phyloP scores from a whole-genome alignment of 2,888 invertebrate genomes.

The Cerceris rybyensis region DNA sequence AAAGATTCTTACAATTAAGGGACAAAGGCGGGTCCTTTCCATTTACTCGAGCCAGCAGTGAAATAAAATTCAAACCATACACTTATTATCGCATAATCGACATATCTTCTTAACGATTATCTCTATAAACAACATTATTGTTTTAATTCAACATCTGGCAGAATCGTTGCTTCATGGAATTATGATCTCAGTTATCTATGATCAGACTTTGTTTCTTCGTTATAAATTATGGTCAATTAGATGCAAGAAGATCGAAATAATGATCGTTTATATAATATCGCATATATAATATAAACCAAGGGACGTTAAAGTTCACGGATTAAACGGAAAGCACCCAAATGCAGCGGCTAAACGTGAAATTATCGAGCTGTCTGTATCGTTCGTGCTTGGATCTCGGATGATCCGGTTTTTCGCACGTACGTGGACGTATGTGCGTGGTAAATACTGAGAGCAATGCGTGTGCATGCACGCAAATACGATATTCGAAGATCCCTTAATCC shows the following conservation, averaged over 20 bases:
- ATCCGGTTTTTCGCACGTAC: conserved; percentile 47
- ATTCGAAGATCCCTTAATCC: conserved; percentile 23
- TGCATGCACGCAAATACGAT: conserved; percentile 26
- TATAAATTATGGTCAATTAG: no score
- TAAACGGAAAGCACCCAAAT: conserved; percentile 36
- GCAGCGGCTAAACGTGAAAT: conserved; percentile 15
- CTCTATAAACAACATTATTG: no score
- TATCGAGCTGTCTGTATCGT: conserved; percentile 33
- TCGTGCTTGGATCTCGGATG: conserved; percentile 37
- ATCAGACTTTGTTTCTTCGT: no score
- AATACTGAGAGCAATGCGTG: conserved; percentile 25
- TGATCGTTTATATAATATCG: no score
- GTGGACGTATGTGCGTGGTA: conserved; percentile 49
- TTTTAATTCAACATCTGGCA: no score
- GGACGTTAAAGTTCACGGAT: not conserved
- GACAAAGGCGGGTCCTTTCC: conserved; percentile 28
- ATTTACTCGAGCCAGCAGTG: conserved; percentile 6
- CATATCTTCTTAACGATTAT: no score
- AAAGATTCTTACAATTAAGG: conserved; percentile 20
- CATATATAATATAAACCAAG: no score
- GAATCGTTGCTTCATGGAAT: no score
- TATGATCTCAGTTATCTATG: no score
- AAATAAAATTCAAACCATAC: not conserved
- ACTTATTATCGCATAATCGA: not conserved
- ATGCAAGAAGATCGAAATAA: no score